Percentiles rank a stretch among this genome's conserved stretches.
Conservation (phyloP, 2,888 invertebrate genomes). For the Drosophila nr. perissopoda region DNA sequence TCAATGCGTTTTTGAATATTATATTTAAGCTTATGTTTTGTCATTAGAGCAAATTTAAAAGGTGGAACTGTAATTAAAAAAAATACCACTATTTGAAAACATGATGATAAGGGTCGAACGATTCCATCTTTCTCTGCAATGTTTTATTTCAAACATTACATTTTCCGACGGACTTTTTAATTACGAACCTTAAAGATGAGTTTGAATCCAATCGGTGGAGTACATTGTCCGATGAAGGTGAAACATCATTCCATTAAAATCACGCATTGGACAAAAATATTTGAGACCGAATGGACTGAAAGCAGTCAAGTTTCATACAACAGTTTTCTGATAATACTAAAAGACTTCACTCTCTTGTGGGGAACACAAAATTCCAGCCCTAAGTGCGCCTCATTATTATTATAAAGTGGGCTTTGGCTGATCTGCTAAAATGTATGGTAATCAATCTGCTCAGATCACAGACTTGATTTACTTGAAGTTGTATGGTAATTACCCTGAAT, state of each 20-base stretch:
- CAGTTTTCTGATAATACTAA: not conserved
- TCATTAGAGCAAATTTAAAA: not conserved
- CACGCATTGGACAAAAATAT: not conserved
- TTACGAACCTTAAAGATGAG: not conserved
- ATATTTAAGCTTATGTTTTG: not conserved
- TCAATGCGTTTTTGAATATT: not conserved
- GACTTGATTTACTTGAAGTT: constrained; percentile 50
- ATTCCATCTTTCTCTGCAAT: not conserved
- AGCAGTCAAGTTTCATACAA: not conserved
- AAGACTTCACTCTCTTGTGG: constrained; percentile 4
- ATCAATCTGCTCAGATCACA: constrained; percentile 71
- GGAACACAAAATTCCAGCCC: constrained; percentile 8
- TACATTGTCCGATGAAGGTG: not conserved
- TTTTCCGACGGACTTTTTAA: not conserved
- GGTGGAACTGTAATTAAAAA: not conserved
- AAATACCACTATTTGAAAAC: not conserved
- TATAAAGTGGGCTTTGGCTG: constrained; percentile 66
- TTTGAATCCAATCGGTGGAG: not conserved
- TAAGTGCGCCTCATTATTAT: constrained; percentile 62
- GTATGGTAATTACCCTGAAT: constrained; percentile 66
- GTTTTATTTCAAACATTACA: not conserved
- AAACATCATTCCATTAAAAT: not conserved
- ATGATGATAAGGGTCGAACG: not conserved
- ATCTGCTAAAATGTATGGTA: constrained; percentile 69
- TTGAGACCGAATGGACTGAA: not conserved